Percentiles rank a stretch among this genome's conserved stretches.
Evolutionary conservation across 2,888 invertebrate species (phyloP).

Genomic region (Mesodorylaimus sp.): DNA sequence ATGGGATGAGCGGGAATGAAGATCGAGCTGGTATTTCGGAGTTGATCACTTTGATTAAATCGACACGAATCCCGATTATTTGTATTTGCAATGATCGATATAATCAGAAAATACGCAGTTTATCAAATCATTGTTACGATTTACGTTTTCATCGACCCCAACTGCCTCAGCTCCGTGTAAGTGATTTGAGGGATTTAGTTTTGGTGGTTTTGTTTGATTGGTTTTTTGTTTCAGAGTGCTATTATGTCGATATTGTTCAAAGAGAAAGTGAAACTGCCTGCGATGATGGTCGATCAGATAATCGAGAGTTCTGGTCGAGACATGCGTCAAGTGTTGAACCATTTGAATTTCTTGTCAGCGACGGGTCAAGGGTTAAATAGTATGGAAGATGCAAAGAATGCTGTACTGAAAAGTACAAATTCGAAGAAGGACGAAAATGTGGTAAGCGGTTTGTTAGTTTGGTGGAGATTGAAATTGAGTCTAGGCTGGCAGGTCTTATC

Average conservation of each 20-base stretch:
- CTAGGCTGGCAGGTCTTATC: too few relatives aligned
- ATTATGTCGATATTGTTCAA: slow-evolving; percentile 77
- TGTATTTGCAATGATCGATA: slow-evolving; percentile 92
- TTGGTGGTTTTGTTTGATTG: slow-evolving; percentile 15
- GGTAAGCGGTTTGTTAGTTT: too few relatives aligned
- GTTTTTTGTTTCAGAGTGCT: slow-evolving; percentile 45
- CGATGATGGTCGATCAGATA: slow-evolving; percentile 58
- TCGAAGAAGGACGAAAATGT: too few relatives aligned
- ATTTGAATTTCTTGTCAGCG: slow-evolving; percentile 60
- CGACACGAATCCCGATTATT: slow-evolving; percentile 63
- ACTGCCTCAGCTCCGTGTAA: slow-evolving; percentile 69
- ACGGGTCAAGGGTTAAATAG: slow-evolving; percentile 38
- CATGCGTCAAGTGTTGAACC: slow-evolving; percentile 67
- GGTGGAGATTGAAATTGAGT: too few relatives aligned
- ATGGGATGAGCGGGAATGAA: slow-evolving; percentile 98
- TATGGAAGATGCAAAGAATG: slow-evolving; percentile 40
- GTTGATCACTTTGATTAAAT: slow-evolving; percentile 72
- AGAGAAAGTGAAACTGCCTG: slow-evolving; percentile 56
- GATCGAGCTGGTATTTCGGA: slow-evolving; percentile 90
- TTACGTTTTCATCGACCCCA: slow-evolving; percentile 62
- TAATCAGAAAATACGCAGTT: slow-evolving; percentile 54
- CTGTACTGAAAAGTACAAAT: slow-evolving; percentile 36
- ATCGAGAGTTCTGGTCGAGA: slow-evolving; percentile 75
- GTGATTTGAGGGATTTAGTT: slow-evolving; percentile 7
- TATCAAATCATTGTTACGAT: slow-evolving; percentile 84